Percentiles rank a stretch among this genome's conserved stretches.
Evolutionary conservation across 2,113 vertebrate genomes (phyloP).

Genomic region (Zeus faber): DNA sequence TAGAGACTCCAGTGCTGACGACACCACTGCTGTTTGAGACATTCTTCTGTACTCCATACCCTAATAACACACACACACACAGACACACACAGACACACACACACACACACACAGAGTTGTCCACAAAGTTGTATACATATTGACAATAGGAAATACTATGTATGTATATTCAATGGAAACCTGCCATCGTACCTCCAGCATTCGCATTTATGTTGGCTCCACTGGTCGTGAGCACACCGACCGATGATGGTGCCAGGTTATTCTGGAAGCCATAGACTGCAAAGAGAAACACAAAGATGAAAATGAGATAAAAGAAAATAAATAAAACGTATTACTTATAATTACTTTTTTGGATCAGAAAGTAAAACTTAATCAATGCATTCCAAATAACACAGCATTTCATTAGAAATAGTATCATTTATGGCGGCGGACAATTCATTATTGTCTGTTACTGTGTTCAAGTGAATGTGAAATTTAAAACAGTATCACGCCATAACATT

Average conservation of each 20-base stretch:
- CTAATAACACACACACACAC: constrained; percentile 32
- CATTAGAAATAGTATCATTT: too few species aligned
- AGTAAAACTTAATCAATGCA: too few species aligned
- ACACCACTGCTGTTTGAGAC: constrained; percentile 32
- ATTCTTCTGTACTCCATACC: constrained; percentile 68
- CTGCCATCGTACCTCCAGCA: background rate
- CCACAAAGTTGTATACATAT: background rate
- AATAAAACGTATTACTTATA: too few species aligned
- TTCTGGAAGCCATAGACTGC: constrained; percentile 71
- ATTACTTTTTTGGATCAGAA: too few species aligned
- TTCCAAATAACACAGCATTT: too few species aligned
- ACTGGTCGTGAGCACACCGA: constrained; percentile 51
- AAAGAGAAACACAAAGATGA: constrained; percentile 10
- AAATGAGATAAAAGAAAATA: background rate
- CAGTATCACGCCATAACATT: too few species aligned
- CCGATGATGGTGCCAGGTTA: constrained; percentile 58
- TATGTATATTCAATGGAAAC: background rate
- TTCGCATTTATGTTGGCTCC: constrained; percentile 40
- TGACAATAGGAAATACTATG: background rate
- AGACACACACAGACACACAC: constrained; percentile 1
- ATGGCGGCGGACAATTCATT: too few species aligned
- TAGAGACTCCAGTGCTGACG: constrained; percentile 45
- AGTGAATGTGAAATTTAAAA: too few species aligned
- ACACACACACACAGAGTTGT: background rate
- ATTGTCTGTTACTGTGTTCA: too few species aligned